Evolutionary conservation across 2,113 vertebrate genomes (phyloP).

Genomic region (Bufo gargarizans): DNA sequence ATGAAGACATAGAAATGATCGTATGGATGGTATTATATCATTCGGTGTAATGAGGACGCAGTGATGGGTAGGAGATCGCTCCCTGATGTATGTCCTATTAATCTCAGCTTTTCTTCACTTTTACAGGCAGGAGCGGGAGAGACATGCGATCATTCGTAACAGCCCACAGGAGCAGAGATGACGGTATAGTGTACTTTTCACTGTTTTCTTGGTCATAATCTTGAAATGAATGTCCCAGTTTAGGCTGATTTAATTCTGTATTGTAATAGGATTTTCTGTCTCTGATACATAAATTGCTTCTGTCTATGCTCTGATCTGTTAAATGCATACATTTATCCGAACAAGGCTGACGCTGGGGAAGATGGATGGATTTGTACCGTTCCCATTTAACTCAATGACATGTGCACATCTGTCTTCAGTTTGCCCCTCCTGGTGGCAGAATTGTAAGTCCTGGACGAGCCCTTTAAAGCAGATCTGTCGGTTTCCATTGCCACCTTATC

Average conservation of each 20-base stretch:
- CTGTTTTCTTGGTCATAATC: not conserved
- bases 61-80: not conserved
- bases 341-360: not conserved
- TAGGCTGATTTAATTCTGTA: not conserved
- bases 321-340: not conserved
- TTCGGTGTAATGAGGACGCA: not conserved
- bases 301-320: not conserved
- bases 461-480: no score
- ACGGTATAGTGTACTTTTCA: constrained; percentile 69
- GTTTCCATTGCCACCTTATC: no score
- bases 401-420: not conserved
- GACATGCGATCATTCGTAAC: constrained; percentile 64
- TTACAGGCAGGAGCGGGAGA: constrained; percentile 69
- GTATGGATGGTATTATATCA: not conserved
- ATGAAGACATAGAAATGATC: not conserved
- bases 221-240: not conserved
- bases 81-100: not conserved
- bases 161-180: constrained; percentile 63
- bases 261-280: no score
- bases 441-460: not conserved
- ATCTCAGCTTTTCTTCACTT: not conserved
- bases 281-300: not conserved
- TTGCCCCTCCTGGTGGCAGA: not conserved
- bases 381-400: not conserved
- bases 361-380: not conserved